These are phyloP conservation scores for Manacus vitellinus DNA, from an alignment of 2,113 vertebrate species.

Conservation along the genomic window DNA sequence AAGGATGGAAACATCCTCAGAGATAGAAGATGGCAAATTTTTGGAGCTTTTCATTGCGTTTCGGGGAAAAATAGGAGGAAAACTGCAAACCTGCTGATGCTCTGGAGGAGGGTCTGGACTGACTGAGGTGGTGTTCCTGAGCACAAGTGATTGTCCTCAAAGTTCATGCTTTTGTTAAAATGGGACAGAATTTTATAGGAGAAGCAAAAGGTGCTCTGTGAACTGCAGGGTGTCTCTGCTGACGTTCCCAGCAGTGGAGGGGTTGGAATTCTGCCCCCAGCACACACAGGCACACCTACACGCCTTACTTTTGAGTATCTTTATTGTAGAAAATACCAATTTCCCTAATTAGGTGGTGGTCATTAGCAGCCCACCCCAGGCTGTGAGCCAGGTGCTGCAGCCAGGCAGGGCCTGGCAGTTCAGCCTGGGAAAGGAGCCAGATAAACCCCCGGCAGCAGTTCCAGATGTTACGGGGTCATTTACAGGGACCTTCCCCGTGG, in stretches of 20 bases:
- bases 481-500: accelerated
- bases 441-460: not conserved
- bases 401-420: not conserved
- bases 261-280: not conserved
- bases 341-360: not conserved
- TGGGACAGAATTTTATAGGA: not conserved
- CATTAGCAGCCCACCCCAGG: not conserved
- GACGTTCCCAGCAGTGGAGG: not conserved
- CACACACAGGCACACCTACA: accelerated
- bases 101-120: not conserved
- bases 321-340: not conserved
- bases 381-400: not conserved
- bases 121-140: not conserved
- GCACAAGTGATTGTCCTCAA: not conserved
- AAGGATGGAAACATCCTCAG: not conserved
- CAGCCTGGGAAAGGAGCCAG: not conserved
- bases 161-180: not conserved
- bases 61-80: not conserved
- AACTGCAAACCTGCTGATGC: not conserved
- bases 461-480: not conserved
- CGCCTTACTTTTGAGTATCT: not conserved
- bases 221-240: not conserved
- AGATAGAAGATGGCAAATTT: accelerated
- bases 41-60: not conserved
- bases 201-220: not conserved